Conservation (phyloP, 2,888 invertebrate species). For the Drosophila neotestacea region DNA sequence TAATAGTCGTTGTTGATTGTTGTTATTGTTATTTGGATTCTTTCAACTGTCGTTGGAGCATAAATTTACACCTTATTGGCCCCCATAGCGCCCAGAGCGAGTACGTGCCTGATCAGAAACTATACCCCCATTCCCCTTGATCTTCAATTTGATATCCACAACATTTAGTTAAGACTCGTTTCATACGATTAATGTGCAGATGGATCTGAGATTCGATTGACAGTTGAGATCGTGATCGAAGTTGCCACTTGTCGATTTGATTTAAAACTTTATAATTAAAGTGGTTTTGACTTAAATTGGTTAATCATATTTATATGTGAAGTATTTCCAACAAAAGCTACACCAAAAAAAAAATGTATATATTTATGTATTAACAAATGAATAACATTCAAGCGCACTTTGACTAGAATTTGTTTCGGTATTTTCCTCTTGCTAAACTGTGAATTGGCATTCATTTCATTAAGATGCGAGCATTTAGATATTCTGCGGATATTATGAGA, state of each 20-base stretch:
- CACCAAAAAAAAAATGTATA: not conserved
- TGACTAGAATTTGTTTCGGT: conserved; percentile 45
- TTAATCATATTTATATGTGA: conserved; percentile 71
- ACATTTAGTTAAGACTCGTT: conserved; percentile 21
- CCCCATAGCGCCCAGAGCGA: conserved; percentile 79
- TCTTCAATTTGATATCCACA: not conserved
- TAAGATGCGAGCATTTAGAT: conserved; percentile 46
- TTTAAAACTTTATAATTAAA: conserved; percentile 68
- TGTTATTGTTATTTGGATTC: conserved; percentile 46
- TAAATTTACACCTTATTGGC: conserved; percentile 85
- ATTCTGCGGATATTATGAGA: not conserved
- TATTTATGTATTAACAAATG: conserved; percentile 12
- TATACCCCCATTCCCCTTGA: not conserved
- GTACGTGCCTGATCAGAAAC: conserved; percentile 56
- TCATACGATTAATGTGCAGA: conserved; percentile 22
- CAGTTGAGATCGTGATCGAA: conserved; percentile 30
- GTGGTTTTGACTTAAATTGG: conserved; percentile 81
- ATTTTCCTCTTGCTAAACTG: conserved; percentile 22
- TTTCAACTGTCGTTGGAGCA: conserved; percentile 56
- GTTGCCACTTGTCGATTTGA: conserved; percentile 56
- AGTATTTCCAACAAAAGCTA: conserved; percentile 50
- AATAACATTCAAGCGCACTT: conserved; percentile 36
- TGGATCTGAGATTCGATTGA: conserved; percentile 44
- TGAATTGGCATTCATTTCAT: conserved; percentile 39
- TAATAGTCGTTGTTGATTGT: conserved; percentile 54